phyloP scores from a whole-genome alignment of 2,888 invertebrate species.

The Dysmachus trigonus region DNA sequence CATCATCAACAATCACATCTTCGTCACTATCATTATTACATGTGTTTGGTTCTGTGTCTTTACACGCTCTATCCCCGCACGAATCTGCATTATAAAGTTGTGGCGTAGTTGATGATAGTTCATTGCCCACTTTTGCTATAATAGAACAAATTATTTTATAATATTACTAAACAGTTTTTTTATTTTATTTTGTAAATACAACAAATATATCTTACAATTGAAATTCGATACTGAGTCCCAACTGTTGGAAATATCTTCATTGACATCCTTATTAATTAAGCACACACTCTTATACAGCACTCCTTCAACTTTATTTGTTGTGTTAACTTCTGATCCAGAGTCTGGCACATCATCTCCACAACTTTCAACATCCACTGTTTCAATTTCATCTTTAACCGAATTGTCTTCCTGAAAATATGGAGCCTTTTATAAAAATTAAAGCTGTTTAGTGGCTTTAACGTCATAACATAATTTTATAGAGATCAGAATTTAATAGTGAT shows the following conservation, averaged over 20 bases:
- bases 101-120: constrained; percentile 63
- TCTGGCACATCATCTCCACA: constrained; percentile 64
- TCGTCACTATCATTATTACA: constrained; percentile 64
- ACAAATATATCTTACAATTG: constrained; percentile 46
- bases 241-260: constrained; percentile 55
- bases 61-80: constrained; percentile 57
- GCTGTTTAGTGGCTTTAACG: too few relatives aligned
- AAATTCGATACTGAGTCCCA: constrained; percentile 51
- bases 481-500: too few relatives aligned
- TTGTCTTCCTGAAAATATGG: constrained; percentile 53
- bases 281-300: constrained; percentile 62
- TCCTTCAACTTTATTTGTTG: constrained; percentile 60
- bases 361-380: constrained; percentile 75
- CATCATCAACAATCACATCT: constrained; percentile 64
- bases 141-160: neutral
- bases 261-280: constrained; percentile 61
- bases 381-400: constrained; percentile 69
- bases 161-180: neutral
- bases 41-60: constrained; percentile 56
- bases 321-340: constrained; percentile 59
- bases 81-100: constrained; percentile 63
- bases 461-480: too few relatives aligned
- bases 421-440: neutral
- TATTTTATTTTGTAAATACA: neutral
- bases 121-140: constrained; percentile 62